Evolutionary conservation across 2,888 invertebrate genomes (phyloP).

Genomic region (Lasioglossum leucozonium): DNA sequence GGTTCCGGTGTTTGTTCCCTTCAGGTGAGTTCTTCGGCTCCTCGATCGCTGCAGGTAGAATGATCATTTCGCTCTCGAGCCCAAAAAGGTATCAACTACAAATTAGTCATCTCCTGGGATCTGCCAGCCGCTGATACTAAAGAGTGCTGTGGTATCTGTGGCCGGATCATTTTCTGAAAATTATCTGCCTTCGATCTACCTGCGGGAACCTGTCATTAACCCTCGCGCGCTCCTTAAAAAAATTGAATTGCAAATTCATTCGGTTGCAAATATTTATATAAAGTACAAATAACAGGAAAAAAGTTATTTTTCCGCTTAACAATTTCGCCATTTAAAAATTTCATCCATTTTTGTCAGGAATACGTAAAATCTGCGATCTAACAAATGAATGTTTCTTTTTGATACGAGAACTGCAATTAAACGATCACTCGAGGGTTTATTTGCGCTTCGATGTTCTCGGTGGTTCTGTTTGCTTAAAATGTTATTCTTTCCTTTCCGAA

Average conservation of each 20-base stretch:
- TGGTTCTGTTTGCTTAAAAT: not conserved
- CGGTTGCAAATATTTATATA: too few species aligned
- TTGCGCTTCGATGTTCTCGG: not conserved
- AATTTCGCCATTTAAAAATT: not conserved
- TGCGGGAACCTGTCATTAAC: not conserved
- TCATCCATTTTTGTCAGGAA: not conserved
- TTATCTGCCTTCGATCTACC: conserved; percentile 12
- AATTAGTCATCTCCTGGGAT: conserved; percentile 52
- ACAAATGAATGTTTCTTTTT: not conserved
- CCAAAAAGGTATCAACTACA: conserved; percentile 27
- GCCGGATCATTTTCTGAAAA: conserved; percentile 42
- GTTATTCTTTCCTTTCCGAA: not conserved
- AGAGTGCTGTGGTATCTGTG: not conserved
- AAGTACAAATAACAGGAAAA: too few species aligned
- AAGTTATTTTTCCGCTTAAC: too few species aligned
- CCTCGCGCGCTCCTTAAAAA: too few species aligned
- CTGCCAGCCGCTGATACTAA: conserved; percentile 12
- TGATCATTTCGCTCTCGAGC: conserved; percentile 32
- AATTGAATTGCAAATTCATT: too few species aligned
- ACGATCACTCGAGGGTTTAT: not conserved
- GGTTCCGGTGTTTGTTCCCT: conserved; percentile 10
- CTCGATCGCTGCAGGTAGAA: conserved; percentile 43
- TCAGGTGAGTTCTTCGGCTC: conserved; percentile 30
- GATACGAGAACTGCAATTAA: not conserved
- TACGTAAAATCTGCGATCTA: not conserved